phyloP scores from a whole-genome alignment of 1,140 invertebrate species.

The Ceratosolen solmsi region DNA sequence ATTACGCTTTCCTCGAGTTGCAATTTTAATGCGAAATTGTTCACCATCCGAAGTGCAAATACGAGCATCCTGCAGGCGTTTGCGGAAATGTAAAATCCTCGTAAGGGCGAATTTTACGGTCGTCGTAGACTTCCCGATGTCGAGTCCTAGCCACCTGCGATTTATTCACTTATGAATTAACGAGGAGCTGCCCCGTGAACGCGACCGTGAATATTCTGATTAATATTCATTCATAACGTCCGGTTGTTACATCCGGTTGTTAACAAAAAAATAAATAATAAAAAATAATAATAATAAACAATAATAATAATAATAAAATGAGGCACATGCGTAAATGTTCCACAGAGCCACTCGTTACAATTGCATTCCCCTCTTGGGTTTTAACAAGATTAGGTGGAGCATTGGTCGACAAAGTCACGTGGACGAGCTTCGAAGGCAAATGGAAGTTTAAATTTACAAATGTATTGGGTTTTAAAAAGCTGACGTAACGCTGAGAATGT shows the following conservation, averaged over 20 bases:
- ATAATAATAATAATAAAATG: too few species aligned
- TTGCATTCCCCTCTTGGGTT: neutral
- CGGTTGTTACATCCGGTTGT: too few species aligned
- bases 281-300: too few species aligned
- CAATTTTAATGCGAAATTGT: neutral
- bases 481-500: neutral
- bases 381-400: neutral
- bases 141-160: neutral
- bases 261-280: too few species aligned
- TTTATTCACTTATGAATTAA: neutral
- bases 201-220: neutral
- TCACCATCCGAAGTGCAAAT: neutral
- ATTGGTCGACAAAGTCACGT: neutral
- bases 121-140: neutral
- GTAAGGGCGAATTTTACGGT: neutral
- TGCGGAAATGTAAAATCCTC: neutral
- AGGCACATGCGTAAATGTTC: neutral
- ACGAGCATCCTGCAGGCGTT: neutral
- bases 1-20: neutral
- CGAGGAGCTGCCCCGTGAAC: neutral
- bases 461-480: neutral
- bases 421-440: neutral
- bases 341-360: neutral
- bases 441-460: neutral
- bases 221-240: neutral